phyloP scores from a whole-genome alignment of 2,113 vertebrate genomes.

The Gymnogyps californianus region DNA sequence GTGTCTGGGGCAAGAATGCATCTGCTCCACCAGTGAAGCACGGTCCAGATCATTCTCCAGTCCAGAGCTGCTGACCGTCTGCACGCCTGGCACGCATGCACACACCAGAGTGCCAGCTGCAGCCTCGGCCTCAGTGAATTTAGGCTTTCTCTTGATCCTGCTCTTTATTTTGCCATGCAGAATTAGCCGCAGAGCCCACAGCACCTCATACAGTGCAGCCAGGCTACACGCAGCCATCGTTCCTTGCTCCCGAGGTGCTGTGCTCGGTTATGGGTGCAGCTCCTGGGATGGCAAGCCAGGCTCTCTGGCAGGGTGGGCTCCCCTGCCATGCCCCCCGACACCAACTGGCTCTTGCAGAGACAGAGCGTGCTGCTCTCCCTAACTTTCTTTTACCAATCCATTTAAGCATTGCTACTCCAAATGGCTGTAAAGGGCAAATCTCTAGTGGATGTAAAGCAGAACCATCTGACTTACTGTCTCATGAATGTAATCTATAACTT shows the following conservation, averaged over 20 bases:
- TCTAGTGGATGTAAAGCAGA: background rate
- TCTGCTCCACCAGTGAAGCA: background rate
- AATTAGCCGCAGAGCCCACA: background rate
- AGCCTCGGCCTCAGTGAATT: background rate
- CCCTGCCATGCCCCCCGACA: accelerated
- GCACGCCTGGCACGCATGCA: accelerated
- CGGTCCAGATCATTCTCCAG: background rate
- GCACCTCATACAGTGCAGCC: background rate
- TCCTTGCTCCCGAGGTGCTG: background rate
- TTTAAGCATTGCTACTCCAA: background rate
- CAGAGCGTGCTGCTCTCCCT: accelerated
- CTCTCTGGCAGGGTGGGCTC: background rate
- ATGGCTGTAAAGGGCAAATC: background rate
- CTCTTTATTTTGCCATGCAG: background rate
- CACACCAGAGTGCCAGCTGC: background rate
- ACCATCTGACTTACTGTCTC: background rate
- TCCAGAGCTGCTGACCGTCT: background rate
- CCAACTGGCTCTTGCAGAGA: background rate
- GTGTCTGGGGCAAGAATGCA: background rate
- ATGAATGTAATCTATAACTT: background rate
- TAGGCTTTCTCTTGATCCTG: background rate
- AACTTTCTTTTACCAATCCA: background rate
- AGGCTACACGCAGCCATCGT: background rate
- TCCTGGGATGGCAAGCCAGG: background rate
- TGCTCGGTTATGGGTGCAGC: background rate